Evolutionary conservation across 2,797 vertebrate genomes (phyloP), one percentile per base, ranked within the genome.

Genomic region (Squalus acanthias): DNA sequence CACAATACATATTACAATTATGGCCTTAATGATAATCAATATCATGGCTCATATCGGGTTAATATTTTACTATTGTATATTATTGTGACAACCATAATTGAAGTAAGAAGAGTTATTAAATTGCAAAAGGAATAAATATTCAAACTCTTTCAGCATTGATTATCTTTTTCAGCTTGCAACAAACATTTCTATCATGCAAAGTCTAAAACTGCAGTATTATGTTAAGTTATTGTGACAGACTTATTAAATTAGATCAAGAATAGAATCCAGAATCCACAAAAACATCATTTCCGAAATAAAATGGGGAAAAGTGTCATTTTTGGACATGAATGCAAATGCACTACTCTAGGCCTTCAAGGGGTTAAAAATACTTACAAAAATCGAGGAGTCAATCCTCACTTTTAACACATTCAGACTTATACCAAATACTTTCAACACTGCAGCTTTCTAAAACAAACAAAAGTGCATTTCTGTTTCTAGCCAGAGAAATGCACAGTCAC

Each of bases 391-490:
- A 97, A 97, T 97, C 96, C 97, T 96, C 97, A 96, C 96, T 89
- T 97, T 96, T 96, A 96, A 97, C 95, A 96, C 96, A 96, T 96
- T 96, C 97, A 97, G 96, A 97, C 96, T 97, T 96, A 96, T 96
- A 96, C 93, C 97, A 96, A 96, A 97, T 63, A 97, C 96, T 97
- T 97, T 97, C 97, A 96, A 97, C 97, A 96, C 97, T 95, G 96
- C 97, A 96, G 97, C 96, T 96, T 96, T 96, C 96, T 70, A 95
- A 96, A 72, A 93, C 91, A 97, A 72, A 95, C 69, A 96, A 98
- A 98, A 98, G 98, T 98, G 98, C 98, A 98, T 97, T 97, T 97
- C 97, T 98, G 98, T 97, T 97, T 97, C 98, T 97, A 98, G 97
- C 96, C 96, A 98, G 97, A 97, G 97, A 97, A 92, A 96, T 96